Evolutionary conservation across 2,888 invertebrate genomes (phyloP), one percentile per base, ranked within the genome.

Genomic region (Drosophila gaucha): DNA sequence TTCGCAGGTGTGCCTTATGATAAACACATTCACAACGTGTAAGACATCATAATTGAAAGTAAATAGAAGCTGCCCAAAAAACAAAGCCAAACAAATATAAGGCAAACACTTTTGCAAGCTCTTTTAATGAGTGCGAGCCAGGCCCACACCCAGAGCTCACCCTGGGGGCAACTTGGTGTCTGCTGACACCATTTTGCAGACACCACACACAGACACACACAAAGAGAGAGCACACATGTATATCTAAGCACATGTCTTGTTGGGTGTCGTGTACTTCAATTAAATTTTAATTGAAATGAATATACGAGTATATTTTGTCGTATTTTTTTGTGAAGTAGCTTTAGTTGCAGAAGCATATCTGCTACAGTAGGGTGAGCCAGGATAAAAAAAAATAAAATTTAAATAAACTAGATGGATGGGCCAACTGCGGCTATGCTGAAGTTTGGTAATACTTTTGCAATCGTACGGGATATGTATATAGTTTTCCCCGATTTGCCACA

Each of bases 201-300:
- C 68, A 44, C 18, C 20, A 41, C 51, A 73, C 31, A 51, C 56
- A 41, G 35, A 41, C 33, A n/a, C 36, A 55, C 38, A 39, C 31
- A 22, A 1, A 31, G n/a, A 39, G 50, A 67, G 14, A 54, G 30
- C 14, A 30, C 47, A 33, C 26, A 49, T 22, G 8, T 55, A 22
- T 20, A 12, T 56, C 31, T 63, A 57, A 54, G 56, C 46, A 46
- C 58, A 64, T 50, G 64, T 62, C 78, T 59, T 67, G 66, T 46
- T 46, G 38, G 28, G 22, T 66, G 70, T 56, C 60, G 54, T 60
- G 82, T 79, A 82, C 79, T 85, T 85, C 83, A 84, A 84, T 84
- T 86, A 87, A 85, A 84, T 67, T 87, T 87, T 86, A 84, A 83
- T 84, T 84, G 80, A 87, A 86, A 83, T 82, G 73, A 87, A 86